Conservation (phyloP, 2,113 vertebrate genomes). For the Vulpes ferrilata region DNA sequence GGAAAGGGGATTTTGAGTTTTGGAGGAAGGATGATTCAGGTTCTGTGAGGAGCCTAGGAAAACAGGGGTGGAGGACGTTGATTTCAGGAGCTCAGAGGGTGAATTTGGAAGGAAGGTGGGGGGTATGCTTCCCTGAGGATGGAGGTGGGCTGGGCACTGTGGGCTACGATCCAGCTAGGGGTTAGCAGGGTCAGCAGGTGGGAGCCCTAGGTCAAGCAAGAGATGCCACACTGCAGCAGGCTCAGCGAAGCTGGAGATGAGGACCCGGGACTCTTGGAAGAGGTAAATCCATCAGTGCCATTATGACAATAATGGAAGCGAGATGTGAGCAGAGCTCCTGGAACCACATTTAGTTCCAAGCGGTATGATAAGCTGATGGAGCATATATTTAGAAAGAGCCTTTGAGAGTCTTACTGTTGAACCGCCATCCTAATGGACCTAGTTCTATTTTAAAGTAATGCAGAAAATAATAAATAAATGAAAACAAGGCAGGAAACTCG, state of each 20-base stretch:
- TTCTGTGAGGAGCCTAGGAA: neutral
- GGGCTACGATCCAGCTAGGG: neutral
- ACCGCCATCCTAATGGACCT: neutral
- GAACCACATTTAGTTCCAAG: neutral
- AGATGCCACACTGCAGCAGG: neutral
- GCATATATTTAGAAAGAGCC: neutral
- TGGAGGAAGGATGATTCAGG: neutral
- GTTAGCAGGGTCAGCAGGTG: neutral
- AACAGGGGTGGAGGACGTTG: neutral
- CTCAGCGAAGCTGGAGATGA: neutral
- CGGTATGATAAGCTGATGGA: neutral
- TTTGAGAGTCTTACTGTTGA: conserved; percentile 29
- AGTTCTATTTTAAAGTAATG: neutral
- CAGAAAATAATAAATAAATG: neutral
- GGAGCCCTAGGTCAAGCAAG: neutral
- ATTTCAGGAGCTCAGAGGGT: neutral
- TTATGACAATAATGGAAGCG: neutral
- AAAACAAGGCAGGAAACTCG: neutral
- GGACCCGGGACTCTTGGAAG: neutral
- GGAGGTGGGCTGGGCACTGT: neutral
- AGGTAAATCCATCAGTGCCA: neutral
- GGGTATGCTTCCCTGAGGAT: neutral
- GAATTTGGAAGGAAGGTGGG: neutral
- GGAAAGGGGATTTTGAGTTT: conserved; percentile 41
- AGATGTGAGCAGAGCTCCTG: neutral